Evolutionary conservation across 2,113 vertebrate genomes (phyloP), one percentile per base, ranked within the genome.

Genomic region (Protomyctophum bolini): DNA sequence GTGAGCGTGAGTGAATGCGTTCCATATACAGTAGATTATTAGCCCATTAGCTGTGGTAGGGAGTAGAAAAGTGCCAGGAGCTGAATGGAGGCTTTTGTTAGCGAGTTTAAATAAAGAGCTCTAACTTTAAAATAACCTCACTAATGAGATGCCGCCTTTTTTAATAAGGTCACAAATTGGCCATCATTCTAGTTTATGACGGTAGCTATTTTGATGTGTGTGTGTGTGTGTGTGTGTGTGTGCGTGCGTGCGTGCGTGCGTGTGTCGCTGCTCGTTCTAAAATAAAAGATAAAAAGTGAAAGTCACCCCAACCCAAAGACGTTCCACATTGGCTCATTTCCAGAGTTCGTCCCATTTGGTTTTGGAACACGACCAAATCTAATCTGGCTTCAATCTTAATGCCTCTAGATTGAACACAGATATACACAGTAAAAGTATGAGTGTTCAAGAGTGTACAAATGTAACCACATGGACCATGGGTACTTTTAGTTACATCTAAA

Each of bases 111-210:
- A 83, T 66, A 73, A 76, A 75, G 51, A 63, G 58, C 54, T 63
- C 49, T 54, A 79, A 70, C 58, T 63, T 41, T 58, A 81, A 70
- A 78, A 84, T 65, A 28, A 41, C 68, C 71, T 64, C 66, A 56
- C 47, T 75, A 85, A 76, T 81, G 67, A 76, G 70, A 80, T 58
- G 60, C 66, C 8, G 48, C 21, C 66, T 82, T 41, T 21, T 74
- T 81, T 77, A 83, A 83, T 75, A 66, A 73, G 79, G 69, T 80
- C 69, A 68, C 73, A 83, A 63, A 74, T 75, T 67, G 33, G 70
- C 52, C 72, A 50, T 60, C 58, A 47, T 28, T 61, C 15, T 72
- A 57, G 62, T 73, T 67, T 69, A 66, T 66, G 68, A 12, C 58
- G 29, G 70, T 70, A 50, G 70, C 74, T 76, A 72, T 78, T 82